Conservation (phyloP, 2,797 vertebrate species). For the Pseudopleuronectes americanus region DNA sequence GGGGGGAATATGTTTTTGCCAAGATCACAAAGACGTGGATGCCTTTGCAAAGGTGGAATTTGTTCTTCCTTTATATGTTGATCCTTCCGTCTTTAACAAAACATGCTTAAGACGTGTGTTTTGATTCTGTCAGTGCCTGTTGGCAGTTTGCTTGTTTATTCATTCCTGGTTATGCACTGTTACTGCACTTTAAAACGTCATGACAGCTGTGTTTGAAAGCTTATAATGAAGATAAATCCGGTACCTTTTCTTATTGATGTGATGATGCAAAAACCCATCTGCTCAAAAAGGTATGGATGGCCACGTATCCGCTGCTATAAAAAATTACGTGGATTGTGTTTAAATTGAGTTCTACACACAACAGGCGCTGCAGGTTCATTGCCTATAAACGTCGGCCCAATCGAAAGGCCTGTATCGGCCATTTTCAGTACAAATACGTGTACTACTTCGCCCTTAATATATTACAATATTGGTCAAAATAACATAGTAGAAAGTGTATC, state of each 20-base stretch:
- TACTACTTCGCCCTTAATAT: no score
- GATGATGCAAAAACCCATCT: no score
- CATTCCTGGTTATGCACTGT: neutral
- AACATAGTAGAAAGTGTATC: no score
- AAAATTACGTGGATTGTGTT: no score
- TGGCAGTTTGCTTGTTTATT: neutral
- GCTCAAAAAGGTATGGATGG: no score
- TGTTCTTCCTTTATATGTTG: neutral
- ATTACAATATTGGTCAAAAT: no score
- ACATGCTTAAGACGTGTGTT: neutral
- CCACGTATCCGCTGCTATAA: no score
- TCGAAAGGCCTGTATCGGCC: no score
- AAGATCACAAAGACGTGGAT: conserved; percentile 28
- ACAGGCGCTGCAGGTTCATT: no score
- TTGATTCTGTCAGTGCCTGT: neutral
- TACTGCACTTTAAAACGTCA: neutral
- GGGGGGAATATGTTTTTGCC: conserved; percentile 32
- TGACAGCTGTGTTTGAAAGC: conserved; percentile 3
- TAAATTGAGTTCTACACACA: no score
- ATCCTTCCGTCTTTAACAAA: conserved; percentile 7
- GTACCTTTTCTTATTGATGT: neutral
- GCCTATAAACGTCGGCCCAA: no score
- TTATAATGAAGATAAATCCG: conserved; percentile 1
- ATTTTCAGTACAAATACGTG: no score
- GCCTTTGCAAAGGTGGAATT: conserved; percentile 23